These are phyloP conservation scores for Diabrotica virgifera DNA, from an alignment of 1,140 invertebrate genomes.

Conservation along the genomic window DNA sequence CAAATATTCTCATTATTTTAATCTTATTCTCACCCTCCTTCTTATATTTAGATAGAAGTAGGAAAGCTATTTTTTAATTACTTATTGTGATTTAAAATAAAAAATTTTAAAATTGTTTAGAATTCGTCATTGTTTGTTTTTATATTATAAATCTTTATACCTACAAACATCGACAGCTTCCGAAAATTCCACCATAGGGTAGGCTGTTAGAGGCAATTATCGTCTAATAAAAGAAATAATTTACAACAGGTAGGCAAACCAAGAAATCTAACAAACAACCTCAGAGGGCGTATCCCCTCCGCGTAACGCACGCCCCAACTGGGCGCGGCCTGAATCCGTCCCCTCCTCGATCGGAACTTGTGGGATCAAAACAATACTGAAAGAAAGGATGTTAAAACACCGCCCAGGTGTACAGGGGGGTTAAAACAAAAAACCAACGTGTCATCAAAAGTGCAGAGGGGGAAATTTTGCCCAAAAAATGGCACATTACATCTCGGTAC, in stretches of 20 bases:
- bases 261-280: constrained; percentile 13
- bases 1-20: too few species aligned
- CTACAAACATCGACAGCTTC: neutral
- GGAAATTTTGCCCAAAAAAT: constrained; percentile 40
- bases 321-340: constrained; percentile 22
- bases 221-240: constrained; percentile 31
- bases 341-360: neutral
- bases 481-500: constrained; percentile 42
- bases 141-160: too few species aligned
- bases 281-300: constrained; percentile 8
- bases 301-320: neutral
- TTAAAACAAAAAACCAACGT: constrained; percentile 39
- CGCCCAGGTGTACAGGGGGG: constrained; percentile 42
- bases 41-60: too few species aligned
- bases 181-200: constrained; percentile 16
- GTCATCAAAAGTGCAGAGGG: constrained; percentile 36
- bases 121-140: too few species aligned
- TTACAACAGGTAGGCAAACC: constrained; percentile 34
- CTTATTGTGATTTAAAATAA: too few species aligned
- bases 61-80: too few species aligned
- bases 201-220: constrained; percentile 22
- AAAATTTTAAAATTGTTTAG: too few species aligned
- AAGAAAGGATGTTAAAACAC: constrained; percentile 28
- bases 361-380: constrained; percentile 18
- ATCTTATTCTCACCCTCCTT: too few species aligned